phyloP scores from a whole-genome alignment of 1,140 invertebrate genomes.

The Bombus turneri region DNA sequence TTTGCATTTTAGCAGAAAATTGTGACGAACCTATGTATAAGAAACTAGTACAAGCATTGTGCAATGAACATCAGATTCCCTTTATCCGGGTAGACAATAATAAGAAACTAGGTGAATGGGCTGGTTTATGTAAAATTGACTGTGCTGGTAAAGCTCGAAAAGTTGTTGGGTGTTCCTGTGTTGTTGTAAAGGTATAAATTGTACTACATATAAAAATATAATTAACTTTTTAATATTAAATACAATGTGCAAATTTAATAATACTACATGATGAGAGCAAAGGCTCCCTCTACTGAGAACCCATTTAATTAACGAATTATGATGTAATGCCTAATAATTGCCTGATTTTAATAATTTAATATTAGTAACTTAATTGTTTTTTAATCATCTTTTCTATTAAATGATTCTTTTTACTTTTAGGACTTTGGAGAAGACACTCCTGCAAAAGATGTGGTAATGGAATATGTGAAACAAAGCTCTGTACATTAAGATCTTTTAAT shows the following conservation, averaged over 20 bases:
- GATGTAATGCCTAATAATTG: slow-evolving; percentile 72
- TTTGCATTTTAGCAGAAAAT: slow-evolving; percentile 98
- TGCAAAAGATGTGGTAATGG: slow-evolving; percentile 95
- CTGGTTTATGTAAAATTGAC: slow-evolving; percentile 99
- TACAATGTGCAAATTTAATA: background rate
- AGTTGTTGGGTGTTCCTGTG: slow-evolving; percentile 99
- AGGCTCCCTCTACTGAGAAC: slow-evolving; percentile 83
- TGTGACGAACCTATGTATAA: slow-evolving; percentile 99
- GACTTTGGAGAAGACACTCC: slow-evolving; percentile 98
- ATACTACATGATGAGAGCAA: slow-evolving; percentile 77
- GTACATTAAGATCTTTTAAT: slow-evolving; percentile 79
- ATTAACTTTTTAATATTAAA: background rate
- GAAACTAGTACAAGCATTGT: slow-evolving; percentile 98
- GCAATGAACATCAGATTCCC: slow-evolving; percentile 98
- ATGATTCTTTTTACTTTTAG: slow-evolving; percentile 82
- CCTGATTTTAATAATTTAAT: slow-evolving; percentile 67
- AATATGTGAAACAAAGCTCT: slow-evolving; percentile 90
- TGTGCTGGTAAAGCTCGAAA: slow-evolving; percentile 99
- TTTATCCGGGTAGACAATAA: slow-evolving; percentile 99
- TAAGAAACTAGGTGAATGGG: slow-evolving; percentile 99
- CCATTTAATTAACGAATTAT: slow-evolving; percentile 75
- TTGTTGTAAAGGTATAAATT: slow-evolving; percentile 93
- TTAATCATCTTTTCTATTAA: slow-evolving; percentile 16
- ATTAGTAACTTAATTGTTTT: background rate
- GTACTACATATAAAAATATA: slow-evolving; percentile 9